phyloP scores from a whole-genome alignment of 2,113 vertebrate genomes.

The Cercopithecus mona region DNA sequence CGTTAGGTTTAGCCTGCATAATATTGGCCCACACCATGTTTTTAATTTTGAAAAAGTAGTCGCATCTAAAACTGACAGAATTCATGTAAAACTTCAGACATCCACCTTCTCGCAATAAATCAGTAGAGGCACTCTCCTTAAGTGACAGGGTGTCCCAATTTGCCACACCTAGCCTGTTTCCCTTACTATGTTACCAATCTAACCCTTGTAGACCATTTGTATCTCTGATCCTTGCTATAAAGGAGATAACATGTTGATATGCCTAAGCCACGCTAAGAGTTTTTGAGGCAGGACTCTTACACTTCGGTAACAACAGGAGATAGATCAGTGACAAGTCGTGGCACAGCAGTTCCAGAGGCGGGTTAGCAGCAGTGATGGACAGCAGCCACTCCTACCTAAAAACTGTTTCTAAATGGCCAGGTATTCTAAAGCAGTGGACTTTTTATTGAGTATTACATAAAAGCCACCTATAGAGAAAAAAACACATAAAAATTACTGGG shows the following conservation, averaged over 20 bases:
- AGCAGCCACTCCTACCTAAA: not conserved
- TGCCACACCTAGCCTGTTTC: not conserved
- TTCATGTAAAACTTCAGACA: not conserved
- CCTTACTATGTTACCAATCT: not conserved
- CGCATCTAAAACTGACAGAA: not conserved
- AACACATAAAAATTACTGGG: not conserved
- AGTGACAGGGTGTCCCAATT: not conserved
- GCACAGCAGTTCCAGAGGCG: not conserved
- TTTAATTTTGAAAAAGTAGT: slow-evolving; percentile 37
- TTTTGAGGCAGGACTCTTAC: not conserved
- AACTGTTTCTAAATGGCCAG: not conserved
- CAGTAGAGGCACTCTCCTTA: not conserved
- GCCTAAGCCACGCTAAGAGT: not conserved
- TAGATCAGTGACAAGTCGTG: not conserved
- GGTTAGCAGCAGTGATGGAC: not conserved
- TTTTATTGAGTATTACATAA: not conserved
- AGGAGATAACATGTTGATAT: not conserved
- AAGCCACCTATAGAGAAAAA: not conserved
- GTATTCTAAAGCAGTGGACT: not conserved
- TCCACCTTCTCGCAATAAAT: not conserved
- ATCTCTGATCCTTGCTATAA: not conserved
- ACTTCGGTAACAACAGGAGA: not conserved
- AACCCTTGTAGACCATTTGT: not conserved
- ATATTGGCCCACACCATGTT: not conserved
- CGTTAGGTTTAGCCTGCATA: not conserved